These are phyloP conservation scores for Xanthorhoe spadicearia DNA, from an alignment of 2,888 invertebrate genomes.

Conservation along the genomic window DNA sequence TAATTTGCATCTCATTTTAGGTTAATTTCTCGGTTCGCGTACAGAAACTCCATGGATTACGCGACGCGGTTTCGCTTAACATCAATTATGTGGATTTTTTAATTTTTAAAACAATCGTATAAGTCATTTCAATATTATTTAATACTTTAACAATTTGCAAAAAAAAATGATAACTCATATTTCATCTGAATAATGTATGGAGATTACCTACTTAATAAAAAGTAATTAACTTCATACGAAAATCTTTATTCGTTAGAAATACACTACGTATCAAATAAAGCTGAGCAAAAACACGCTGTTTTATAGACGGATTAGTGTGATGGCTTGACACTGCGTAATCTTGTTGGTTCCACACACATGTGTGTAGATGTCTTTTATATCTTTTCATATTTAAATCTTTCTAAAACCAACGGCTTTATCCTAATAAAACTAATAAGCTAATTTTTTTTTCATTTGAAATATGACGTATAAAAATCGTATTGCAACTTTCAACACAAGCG, in stretches of 20 bases:
- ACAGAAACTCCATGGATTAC: conserved; percentile 56
- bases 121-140: no score
- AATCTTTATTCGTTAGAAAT: conserved; percentile 9
- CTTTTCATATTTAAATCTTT: not conserved
- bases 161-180: no score
- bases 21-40: conserved; percentile 66
- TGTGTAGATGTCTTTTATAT: not conserved
- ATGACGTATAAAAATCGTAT: no score
- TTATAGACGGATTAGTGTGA: conserved; percentile 33
- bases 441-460: no score
- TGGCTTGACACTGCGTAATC: conserved; percentile 27
- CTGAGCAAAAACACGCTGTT: conserved; percentile 35
- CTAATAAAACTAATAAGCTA: no score
- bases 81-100: conserved; percentile 30
- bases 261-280: conserved; percentile 35
- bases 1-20: conserved; percentile 79
- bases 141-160: no score
- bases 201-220: no score
- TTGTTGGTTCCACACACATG: conserved; percentile 1
- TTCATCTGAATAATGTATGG: no score
- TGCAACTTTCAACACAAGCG: no score
- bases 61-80: conserved; percentile 46
- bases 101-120: conserved; percentile 12
- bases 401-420: not conserved
- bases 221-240: not conserved